These are phyloP conservation scores for Lagocephalus sceleratus DNA, from an alignment of 2,797 vertebrate genomes.

Conservation along the genomic window DNA sequence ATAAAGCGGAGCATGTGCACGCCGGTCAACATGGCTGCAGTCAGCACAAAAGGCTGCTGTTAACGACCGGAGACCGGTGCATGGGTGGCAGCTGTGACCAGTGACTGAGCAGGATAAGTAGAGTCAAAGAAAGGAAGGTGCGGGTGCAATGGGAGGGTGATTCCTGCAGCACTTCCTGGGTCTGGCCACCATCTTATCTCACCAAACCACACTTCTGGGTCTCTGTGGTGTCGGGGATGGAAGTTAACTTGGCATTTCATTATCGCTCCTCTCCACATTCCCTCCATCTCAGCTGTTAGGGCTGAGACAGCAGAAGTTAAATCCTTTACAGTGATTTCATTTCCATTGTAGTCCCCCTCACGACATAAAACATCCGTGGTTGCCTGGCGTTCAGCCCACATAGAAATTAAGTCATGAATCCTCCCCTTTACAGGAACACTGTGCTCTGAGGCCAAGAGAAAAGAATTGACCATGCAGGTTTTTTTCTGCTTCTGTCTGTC, in stretches of 20 bases:
- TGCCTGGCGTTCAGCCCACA: conserved; percentile 11
- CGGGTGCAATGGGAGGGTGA: not conserved
- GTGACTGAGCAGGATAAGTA: conserved; percentile 9
- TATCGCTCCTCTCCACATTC: not conserved
- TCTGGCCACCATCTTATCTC: conserved; percentile 15
- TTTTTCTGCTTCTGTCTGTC: conserved; percentile 19
- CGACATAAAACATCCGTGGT: conserved; percentile 17
- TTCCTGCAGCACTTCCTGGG: not conserved
- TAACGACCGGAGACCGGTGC: conserved; percentile 17
- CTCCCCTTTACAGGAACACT: conserved; percentile 5
- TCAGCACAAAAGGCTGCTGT: conserved; percentile 2
- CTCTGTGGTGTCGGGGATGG: not conserved
- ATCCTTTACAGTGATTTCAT: conserved; percentile 19
- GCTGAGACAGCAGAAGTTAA: conserved; percentile 30
- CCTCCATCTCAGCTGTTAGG: conserved; percentile 9
- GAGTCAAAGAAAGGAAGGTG: not conserved
- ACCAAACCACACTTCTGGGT: not conserved
- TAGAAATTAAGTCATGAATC: conserved; percentile 28
- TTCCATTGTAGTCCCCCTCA: conserved; percentile 10
- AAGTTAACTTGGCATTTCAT: not conserved
- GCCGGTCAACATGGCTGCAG: conserved; percentile 14
- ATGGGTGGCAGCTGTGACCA: conserved; percentile 4
- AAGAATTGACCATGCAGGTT: conserved; percentile 2
- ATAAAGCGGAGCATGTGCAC: conserved; percentile 13
- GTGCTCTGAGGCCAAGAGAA: conserved; percentile 2